Conservation (phyloP, 2,888 invertebrate species). For the Ctena decussata region DNA sequence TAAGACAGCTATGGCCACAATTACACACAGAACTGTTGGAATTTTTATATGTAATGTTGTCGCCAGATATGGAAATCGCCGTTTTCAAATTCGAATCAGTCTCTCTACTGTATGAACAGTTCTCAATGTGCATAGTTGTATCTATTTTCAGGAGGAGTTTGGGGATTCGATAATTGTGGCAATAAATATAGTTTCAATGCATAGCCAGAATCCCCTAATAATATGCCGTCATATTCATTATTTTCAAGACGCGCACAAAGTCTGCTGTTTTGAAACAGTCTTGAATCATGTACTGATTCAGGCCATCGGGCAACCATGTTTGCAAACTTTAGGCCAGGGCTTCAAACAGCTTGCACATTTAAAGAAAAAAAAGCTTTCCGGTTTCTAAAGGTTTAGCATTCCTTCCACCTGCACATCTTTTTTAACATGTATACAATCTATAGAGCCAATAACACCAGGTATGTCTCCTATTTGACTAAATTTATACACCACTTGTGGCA, state of each 20-base stretch:
- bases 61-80: background rate
- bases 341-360: conserved; percentile 12
- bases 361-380: conserved; percentile 3
- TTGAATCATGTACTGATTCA: too few species aligned
- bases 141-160: too few species aligned
- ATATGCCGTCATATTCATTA: too few species aligned
- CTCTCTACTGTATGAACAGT: background rate
- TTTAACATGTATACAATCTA: background rate
- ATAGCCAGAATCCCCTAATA: too few species aligned
- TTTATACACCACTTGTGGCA: background rate
- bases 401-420: background rate
- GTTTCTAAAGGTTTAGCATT: background rate
- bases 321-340: conserved; percentile 12
- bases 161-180: too few species aligned
- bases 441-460: background rate
- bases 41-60: background rate
- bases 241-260: too few species aligned
- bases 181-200: too few species aligned
- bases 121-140: too few species aligned
- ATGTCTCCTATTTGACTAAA: background rate
- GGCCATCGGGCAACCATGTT: conserved; percentile 39
- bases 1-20: background rate
- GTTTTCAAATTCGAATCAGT: background rate
- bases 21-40: background rate
- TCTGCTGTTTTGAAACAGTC: too few species aligned